Evolutionary conservation across 2,888 invertebrate species (phyloP), one percentile per base, ranked within the genome.

Genomic region (Reticulitermes lucifugus): DNA sequence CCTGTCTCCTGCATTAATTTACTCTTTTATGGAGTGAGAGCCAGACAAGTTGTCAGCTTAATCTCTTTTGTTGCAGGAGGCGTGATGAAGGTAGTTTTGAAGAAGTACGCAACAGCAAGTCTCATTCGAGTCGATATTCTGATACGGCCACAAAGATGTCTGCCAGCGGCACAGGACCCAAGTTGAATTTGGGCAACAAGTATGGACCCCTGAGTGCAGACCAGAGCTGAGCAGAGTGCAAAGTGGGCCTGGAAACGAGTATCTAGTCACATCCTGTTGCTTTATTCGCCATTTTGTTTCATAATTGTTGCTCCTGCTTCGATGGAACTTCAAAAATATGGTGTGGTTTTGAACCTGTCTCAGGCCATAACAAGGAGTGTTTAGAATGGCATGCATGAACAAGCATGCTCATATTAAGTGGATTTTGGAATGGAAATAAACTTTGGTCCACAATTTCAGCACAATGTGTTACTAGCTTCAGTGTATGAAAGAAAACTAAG

Each of bases 171-270:
- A 92, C 92, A 89, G 92, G 92, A 81, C 92, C 93, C 73, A 93
- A 93, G 87, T 90, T 94, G 73, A 92, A 92, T 41, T 90, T 94
- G 89, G 94, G 93, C 88, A 94, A 94, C 90, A 94, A 94, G 89
- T 94, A 92, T 89, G 93, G 93, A 88, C 93, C 94, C 86, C 91
- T 94, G 25, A 92, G 93, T 88, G 92, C 92, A 88, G 93, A 93
- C 89, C 91, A 91, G 88, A 91, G 91, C 91, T 91, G 91, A 91
- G 91, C 77, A 46, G 21, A 73, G 51, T 46, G 46, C 77, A 75
- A 29, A 25, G 79, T 21, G 51, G 51, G 55, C 79, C 79, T 51
- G 55, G 51, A 79, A 51, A 77, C 46, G 79, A 79, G 79, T 51
- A 51, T 79, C 79, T 79, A 79, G 79, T 51, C 79, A 77, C 46